Evolutionary conservation across 2,888 invertebrate genomes (phyloP), one percentile per base, ranked within the genome.

Genomic region (Prosapia bicincta): DNA sequence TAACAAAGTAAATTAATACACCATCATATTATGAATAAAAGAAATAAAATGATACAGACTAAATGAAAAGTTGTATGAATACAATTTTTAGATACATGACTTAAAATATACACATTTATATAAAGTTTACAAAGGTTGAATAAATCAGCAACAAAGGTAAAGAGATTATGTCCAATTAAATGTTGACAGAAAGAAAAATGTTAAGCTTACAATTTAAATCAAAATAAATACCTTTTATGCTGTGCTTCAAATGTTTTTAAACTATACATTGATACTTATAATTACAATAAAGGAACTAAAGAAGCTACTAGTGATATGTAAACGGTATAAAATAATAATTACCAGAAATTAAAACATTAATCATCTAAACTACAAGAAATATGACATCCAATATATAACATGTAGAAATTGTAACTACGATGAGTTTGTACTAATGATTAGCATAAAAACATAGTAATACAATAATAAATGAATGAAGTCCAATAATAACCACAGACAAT

Each of bases 1-100:
- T 69, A 20, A 69, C 67, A 67, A 26, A 67, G n/a, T 26, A 67
- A 26, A n/a, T n/a, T 65, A n/a, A n/a, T n/a, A n/a, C n/a, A n/a
- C n/a, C n/a, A n/a, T n/a, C n/a, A n/a, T n/a, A n/a, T n/a, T n/a
- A n/a, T n/a, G n/a, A n/a, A n/a, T n/a, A n/a, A n/a, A n/a, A n/a
- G n/a, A n/a, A n/a, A n/a, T n/a, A n/a, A n/a, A n/a, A n/a, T n/a
- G n/a, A n/a, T n/a, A n/a, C n/a, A n/a, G n/a, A n/a, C n/a, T n/a
- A n/a, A n/a, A n/a, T n/a, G n/a, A n/a, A n/a, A n/a, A n/a, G n/a
- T n/a, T n/a, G n/a, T n/a, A n/a, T n/a, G n/a, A n/a, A n/a, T n/a
- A n/a, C n/a, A n/a, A n/a, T n/a, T n/a, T n/a, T n/a, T n/a, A n/a
- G n/a, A n/a, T n/a, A n/a, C n/a, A n/a, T n/a, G n/a, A n/a, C n/a